Conservation (phyloP, 2,113 vertebrate genomes). For the Nesospiza acunhae region DNA sequence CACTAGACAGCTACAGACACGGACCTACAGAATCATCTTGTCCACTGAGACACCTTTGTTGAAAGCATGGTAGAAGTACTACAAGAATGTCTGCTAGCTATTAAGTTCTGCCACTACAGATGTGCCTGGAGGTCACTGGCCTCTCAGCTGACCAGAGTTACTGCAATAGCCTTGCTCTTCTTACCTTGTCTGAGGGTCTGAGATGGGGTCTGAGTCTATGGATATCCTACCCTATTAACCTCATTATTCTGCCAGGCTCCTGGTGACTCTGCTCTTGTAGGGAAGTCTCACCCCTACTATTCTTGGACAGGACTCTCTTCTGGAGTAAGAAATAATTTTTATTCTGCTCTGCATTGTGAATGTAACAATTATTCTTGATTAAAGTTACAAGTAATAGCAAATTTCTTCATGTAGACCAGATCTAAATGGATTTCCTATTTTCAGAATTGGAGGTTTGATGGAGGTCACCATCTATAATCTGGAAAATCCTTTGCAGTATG, state of each 20-base stretch:
- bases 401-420: neutral
- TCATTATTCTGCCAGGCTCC: neutral
- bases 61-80: neutral
- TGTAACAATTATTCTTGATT: neutral
- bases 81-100: neutral
- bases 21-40: neutral
- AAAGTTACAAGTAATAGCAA: neutral
- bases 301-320: neutral
- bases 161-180: neutral
- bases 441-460: neutral
- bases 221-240: neutral
- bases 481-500: neutral
- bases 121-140: neutral
- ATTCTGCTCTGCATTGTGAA: neutral
- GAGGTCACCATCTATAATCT: neutral
- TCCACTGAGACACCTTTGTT: neutral
- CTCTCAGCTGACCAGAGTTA: neutral
- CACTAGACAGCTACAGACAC: neutral
- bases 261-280: neutral
- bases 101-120: neutral
- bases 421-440: neutral
- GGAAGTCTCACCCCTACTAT: neutral
- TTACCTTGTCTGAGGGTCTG: neutral
- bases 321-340: neutral
- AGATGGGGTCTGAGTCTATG: too few species aligned